Evolutionary conservation across 2,113 vertebrate species (phyloP), one percentile per base, ranked within the genome.

Genomic region (Pyrgilauda ruficollis): DNA sequence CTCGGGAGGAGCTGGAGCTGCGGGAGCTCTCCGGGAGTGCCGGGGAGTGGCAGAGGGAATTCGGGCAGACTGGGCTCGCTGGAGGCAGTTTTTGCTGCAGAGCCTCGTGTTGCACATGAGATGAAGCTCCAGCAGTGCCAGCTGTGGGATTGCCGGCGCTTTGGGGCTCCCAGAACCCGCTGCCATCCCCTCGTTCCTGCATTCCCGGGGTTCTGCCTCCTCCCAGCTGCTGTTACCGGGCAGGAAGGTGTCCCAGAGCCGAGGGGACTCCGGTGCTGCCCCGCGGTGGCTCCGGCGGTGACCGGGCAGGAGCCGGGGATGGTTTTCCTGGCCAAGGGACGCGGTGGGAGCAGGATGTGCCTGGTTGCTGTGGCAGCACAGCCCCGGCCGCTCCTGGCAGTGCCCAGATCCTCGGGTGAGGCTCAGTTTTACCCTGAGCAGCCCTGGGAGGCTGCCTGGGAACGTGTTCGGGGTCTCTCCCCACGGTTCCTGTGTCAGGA

Each of bases 121-220:
- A 3, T 9, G 22, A n/a, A 61, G 87, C 87, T 53, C 61, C 33
- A 1, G 86, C 86, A 10, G 75, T 0, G 37, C 59, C 46, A 1
- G 74, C 47, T 6, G 33, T 7, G 76, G 58, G 1, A 31, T 0
- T 41, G 52, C 1, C 0, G 8, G 2, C 0, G 55, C 2, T n/a
- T 11, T 11, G 20, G 72, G 92, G 49, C 21, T 49, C 13, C 14
- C 62, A 2, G 50, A 1, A 1, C 21, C 35, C 1, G 1, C 4
- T 39, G 20, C 73, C 61, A 15, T 18, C 72, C 37, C 49, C 13
- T 5, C 39, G 37, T 41, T 7, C 26, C 49, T 8, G 41, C 7
- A 0, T 19, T 10, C 35, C 62, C 19, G 1, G 50, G 0, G 9
- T 1, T 53, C 77, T 26, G 18, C 47, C 53, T 15, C 30, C 49